Evolutionary conservation across 2,113 vertebrate genomes (phyloP), one percentile per base, ranked within the genome.

Genomic region (Lagopus muta): DNA sequence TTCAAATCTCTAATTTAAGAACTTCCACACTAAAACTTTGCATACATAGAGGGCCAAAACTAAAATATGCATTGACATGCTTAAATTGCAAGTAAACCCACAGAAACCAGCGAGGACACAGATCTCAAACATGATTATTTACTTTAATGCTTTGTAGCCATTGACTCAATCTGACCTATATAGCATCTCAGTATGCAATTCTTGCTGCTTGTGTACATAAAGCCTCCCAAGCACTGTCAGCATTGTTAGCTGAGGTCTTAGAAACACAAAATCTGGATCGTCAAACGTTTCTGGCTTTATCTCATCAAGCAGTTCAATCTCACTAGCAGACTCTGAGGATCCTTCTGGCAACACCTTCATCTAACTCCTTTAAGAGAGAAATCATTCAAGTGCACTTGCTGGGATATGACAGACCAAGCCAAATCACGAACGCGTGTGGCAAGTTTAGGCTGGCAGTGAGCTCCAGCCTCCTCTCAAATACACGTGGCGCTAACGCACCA

Each of bases 41-140:
- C 69, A 55, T 76, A 71, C 45, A 43, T 52, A 20, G 11, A 11
- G 21, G 40, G 30, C 30, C 27, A 18, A 64, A 86, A 80, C 34
- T 24, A 50, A 88, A 71, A 79, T 57, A 61, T 3, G 3, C 30
- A 36, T 76, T 69, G 54, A 82, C 5, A 3, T 30, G n/a, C 45
- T 54, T 30, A 67, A 71, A 61, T 19, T 92, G 36, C 66, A 95
- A 64, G 10, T 47, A 52, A 90, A 34, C 25, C 8, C 50, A 67
- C 0, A 1, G 38, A 88, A 88, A 58, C 19, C n/a, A 54, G 10
- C 18, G 12, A 0, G 0, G 18, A 70, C 0, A 0, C 3, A 62
- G 10, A 70, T 55, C 75, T 89, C 36, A 48, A 87, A 45, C 13
- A 30, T 0, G 0, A 45, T 13, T 1, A 66, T 52, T 57, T 74